Percentiles rank a stretch among this genome's conserved stretches.
Conservation (phyloP, 2,113 vertebrate species). For the Cettia cetti region DNA sequence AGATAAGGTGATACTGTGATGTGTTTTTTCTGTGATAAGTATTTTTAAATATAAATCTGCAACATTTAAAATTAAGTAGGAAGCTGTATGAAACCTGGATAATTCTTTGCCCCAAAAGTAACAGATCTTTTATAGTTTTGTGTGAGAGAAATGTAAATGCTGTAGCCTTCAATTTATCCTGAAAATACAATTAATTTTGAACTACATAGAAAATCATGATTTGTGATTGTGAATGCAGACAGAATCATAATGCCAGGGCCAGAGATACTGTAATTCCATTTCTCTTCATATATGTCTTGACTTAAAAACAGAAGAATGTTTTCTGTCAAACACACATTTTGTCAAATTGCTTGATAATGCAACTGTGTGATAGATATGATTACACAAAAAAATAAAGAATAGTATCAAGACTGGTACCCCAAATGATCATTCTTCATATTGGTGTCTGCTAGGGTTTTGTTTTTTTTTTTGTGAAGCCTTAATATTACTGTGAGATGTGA, state of each 20-base stretch:
- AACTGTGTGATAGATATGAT: background rate
- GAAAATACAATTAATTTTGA: slow-evolving; percentile 2
- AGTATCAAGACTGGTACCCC: background rate
- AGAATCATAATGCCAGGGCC: background rate
- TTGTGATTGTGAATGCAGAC: background rate
- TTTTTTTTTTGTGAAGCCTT: background rate
- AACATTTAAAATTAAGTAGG: background rate
- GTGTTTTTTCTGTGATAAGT: background rate
- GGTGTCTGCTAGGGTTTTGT: background rate
- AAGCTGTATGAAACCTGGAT: background rate
- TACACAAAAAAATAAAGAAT: background rate
- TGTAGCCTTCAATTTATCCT: background rate
- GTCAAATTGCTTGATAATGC: background rate
- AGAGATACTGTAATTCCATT: background rate
- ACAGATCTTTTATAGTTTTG: background rate
- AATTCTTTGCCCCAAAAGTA: background rate
- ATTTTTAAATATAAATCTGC: background rate
- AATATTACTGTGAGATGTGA: background rate
- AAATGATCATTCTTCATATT: background rate
- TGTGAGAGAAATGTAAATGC: background rate
- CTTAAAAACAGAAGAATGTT: background rate
- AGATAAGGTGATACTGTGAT: background rate
- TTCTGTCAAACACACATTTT: background rate
- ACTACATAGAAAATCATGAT: background rate
- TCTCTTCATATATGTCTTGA: background rate